These are phyloP conservation scores for Aphrophora alni DNA, from an alignment of 2,888 invertebrate genomes.

Conservation along the genomic window DNA sequence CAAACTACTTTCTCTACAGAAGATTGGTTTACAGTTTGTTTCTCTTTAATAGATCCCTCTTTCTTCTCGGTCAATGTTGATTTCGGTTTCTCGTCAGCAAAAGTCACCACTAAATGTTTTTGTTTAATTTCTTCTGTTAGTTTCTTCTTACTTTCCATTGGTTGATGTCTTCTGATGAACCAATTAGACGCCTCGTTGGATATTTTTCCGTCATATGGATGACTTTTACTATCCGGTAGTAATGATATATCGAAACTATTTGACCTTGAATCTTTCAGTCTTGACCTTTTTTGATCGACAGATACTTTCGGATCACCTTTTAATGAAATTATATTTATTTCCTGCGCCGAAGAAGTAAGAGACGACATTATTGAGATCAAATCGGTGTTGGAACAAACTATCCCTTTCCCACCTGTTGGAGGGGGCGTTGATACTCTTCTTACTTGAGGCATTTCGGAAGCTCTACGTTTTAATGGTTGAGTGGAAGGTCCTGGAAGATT, in stretches of 20 bases:
- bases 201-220: conserved; percentile 57
- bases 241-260: conserved; percentile 86
- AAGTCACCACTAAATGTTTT: conserved; percentile 57
- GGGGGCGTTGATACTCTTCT: conserved; percentile 32
- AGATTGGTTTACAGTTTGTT: conserved; percentile 55
- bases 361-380: conserved; percentile 79
- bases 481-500: conserved; percentile 56
- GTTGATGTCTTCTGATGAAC: conserved; percentile 81
- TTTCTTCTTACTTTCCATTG: conserved; percentile 66
- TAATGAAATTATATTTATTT: conserved; percentile 60
- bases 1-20: conserved; percentile 68
- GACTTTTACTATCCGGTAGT: conserved; percentile 62
- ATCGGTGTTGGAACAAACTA: conserved; percentile 83
- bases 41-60: conserved; percentile 24
- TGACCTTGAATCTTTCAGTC: conserved; percentile 74
- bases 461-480: conserved; percentile 61
- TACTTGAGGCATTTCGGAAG: conserved; percentile 74
- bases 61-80: conserved; percentile 62
- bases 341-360: conserved; percentile 80
- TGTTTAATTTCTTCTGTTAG: conserved; percentile 43
- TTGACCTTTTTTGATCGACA: conserved; percentile 62
- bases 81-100: conserved; percentile 68
- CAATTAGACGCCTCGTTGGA: conserved; percentile 67
- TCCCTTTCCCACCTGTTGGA: conserved; percentile 59
- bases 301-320: conserved; percentile 15